phyloP scores from a whole-genome alignment of 2,113 vertebrate species.

The Erinaceus europaeus region DNA sequence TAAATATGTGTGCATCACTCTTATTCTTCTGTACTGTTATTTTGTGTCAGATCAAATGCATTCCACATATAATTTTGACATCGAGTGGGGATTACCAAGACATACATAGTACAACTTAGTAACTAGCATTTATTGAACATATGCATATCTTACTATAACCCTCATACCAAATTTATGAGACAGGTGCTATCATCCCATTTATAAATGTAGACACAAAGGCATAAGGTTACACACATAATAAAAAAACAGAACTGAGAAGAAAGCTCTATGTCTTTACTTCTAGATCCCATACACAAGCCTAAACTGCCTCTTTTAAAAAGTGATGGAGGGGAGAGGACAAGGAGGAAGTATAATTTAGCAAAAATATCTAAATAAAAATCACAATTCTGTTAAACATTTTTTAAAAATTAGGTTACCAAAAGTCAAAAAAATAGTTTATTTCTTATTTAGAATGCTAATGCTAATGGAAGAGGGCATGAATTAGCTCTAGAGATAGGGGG shows the following conservation, averaged over 20 bases:
- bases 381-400: background rate
- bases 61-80: background rate
- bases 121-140: background rate
- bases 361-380: background rate
- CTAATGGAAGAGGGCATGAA: background rate
- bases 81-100: background rate
- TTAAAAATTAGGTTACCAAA: background rate
- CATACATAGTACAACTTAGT: background rate
- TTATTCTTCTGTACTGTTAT: background rate
- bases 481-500: background rate
- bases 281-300: background rate
- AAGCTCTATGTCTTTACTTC: background rate
- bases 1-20: background rate
- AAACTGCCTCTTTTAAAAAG: background rate
- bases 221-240: background rate
- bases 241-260: background rate
- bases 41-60: background rate
- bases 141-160: background rate
- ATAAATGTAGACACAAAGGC: background rate
- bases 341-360: background rate
- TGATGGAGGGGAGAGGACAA: background rate
- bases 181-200: background rate
- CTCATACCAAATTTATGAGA: background rate
- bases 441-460: constrained; percentile 18
- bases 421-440: background rate